These are phyloP conservation scores for Fopius arisanus DNA, from an alignment of 1,140 invertebrate genomes.

Conservation along the genomic window DNA sequence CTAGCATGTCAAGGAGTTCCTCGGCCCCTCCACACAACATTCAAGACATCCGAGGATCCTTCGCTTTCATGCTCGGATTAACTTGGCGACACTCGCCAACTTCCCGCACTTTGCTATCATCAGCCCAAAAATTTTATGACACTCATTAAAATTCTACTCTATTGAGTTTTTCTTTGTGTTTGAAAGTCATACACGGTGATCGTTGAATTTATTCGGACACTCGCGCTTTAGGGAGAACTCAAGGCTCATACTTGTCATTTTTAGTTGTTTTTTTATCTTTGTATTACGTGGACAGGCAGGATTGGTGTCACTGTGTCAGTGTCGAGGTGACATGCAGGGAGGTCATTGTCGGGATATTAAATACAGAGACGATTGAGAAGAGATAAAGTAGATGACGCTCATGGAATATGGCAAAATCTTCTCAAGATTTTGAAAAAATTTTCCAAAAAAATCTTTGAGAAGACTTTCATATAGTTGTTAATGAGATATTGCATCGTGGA, in stretches of 20 bases:
- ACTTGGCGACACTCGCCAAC: neutral
- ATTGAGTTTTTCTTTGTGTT: neutral
- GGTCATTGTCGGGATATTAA: neutral
- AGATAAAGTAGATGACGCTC: too few relatives aligned
- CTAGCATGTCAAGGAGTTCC: slow-evolving; percentile 7
- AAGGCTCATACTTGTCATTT: slow-evolving; percentile 7
- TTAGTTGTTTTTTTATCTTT: neutral
- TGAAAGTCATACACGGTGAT: too few relatives aligned
- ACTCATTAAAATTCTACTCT: neutral
- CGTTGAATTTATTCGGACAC: too few relatives aligned
- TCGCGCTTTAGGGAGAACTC: neutral
- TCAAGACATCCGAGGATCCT: slow-evolving; percentile 1
- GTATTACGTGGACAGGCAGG: slow-evolving; percentile 31
- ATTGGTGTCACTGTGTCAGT: slow-evolving; percentile 61
- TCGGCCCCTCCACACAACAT: neutral
- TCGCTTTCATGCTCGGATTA: slow-evolving; percentile 1
- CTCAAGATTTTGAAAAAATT: too few relatives aligned
- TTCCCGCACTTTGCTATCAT: neutral
- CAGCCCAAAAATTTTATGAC: neutral
- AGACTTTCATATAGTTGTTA: neutral
- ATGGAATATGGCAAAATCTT: neutral
- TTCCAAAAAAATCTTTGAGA: too few relatives aligned
- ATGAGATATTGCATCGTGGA: neutral
- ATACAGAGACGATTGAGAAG: neutral
- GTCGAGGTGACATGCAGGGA: slow-evolving; percentile 45